Conservation (phyloP, 1,140 invertebrate genomes). For the Neotoxoptera formosana region DNA sequence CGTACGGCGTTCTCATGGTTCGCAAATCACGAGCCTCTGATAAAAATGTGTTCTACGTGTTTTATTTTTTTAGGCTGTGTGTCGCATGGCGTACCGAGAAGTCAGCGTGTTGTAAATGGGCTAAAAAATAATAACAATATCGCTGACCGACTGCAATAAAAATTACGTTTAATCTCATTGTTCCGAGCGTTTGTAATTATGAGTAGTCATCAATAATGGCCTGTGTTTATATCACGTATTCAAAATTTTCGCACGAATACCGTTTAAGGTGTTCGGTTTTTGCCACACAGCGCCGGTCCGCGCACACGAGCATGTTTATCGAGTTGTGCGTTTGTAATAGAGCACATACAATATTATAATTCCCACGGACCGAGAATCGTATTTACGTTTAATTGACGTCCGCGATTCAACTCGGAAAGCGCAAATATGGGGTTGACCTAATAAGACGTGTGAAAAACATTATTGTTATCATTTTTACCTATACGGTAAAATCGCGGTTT, state of each 20-base stretch:
- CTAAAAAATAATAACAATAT: constrained; percentile 23
- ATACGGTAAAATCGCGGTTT: background rate
- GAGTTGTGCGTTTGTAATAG: background rate
- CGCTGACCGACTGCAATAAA: background rate
- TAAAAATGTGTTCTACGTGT: constrained; percentile 28
- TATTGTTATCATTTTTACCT: background rate
- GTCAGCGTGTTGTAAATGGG: background rate
- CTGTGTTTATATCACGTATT: constrained; percentile 36
- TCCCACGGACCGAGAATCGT: background rate
- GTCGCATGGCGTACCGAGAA: constrained; percentile 22
- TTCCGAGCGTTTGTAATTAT: constrained; percentile 20
- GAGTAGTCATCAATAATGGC: constrained; percentile 15
- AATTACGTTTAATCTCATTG: constrained; percentile 40
- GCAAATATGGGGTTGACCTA: constrained; percentile 34
- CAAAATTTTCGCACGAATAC: constrained; percentile 30
- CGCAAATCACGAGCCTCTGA: background rate
- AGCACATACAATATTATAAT: background rate
- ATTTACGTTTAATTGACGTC: constrained; percentile 18
- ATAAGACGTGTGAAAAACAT: constrained; percentile 30
- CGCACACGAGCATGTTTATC: background rate
- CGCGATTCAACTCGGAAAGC: background rate
- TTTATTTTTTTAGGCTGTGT: background rate
- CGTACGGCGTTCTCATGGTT: background rate
- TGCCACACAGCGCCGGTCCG: background rate
- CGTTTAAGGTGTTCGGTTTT: constrained; percentile 43